phyloP scores from a whole-genome alignment of 2,113 vertebrate genomes.

The Carassius carassius region DNA sequence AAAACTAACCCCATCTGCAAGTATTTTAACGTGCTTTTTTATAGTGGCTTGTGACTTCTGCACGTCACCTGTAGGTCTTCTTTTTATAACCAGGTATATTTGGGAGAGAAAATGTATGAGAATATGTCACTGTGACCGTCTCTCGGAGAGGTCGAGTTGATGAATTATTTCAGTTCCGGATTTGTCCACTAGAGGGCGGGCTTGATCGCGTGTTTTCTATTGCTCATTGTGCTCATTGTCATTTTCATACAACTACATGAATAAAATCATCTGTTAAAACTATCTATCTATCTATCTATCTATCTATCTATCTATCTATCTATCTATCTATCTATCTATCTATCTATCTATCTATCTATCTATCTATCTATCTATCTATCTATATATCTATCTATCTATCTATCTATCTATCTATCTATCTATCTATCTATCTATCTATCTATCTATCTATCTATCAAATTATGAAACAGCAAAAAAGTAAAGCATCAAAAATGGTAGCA shows the following conservation, averaged over 20 bases:
- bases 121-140: neutral
- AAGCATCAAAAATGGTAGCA: too few relatives aligned
- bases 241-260: neutral
- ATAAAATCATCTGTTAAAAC: neutral
- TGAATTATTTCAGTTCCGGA: neutral
- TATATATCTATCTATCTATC: too few relatives aligned
- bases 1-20: constrained; percentile 8
- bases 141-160: neutral
- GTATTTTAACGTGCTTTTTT: constrained; percentile 19
- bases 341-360: too few relatives aligned
- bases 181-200: constrained; percentile 33
- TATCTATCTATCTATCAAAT: too few relatives aligned
- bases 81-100: constrained; percentile 37
- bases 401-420: too few relatives aligned
- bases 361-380: too few relatives aligned
- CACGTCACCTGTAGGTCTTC: neutral
- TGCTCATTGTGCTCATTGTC: neutral
- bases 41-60: constrained; percentile 6
- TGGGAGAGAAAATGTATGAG: constrained; percentile 10
- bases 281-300: too few relatives aligned
- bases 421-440: too few relatives aligned
- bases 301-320: too few relatives aligned
- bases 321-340: too few relatives aligned
- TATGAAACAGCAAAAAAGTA: too few relatives aligned
- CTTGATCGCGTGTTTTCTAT: neutral